Conservation (phyloP, 2,888 invertebrate genomes). For the Drosophila kanekoi region DNA sequence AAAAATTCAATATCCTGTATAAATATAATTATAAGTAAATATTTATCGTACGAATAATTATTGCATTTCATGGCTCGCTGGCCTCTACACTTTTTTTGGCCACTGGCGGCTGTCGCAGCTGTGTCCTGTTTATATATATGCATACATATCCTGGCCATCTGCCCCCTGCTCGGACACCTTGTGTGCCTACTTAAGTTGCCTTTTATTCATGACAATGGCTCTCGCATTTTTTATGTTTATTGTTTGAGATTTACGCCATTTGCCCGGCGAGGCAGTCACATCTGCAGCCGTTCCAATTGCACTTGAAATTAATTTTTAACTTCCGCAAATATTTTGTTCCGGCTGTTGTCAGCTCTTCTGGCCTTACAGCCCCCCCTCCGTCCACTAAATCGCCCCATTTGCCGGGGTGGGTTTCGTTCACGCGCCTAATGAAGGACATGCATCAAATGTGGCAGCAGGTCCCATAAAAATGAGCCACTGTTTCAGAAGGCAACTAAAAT, state of each 20-base stretch:
- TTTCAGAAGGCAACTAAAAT: constrained; percentile 48
- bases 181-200: constrained; percentile 59
- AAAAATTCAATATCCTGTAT: constrained; percentile 78
- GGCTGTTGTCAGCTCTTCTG: constrained; percentile 29
- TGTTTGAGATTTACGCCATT: constrained; percentile 67
- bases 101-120: constrained; percentile 56
- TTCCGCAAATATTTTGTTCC: constrained; percentile 69
- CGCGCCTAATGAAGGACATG: constrained; percentile 68
- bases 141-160: constrained; percentile 6
- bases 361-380: neutral
- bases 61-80: constrained; percentile 58
- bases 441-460: constrained; percentile 65
- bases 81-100: constrained; percentile 15
- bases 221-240: constrained; percentile 75
- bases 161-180: constrained; percentile 11
- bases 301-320: constrained; percentile 79
- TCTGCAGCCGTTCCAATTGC: constrained; percentile 54
- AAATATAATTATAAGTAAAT: constrained; percentile 76
- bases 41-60: constrained; percentile 70
- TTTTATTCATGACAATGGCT: constrained; percentile 68
- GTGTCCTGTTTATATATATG: constrained; percentile 35
- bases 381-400: constrained; percentile 41
- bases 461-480: constrained; percentile 49
- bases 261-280: constrained; percentile 50
- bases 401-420: constrained; percentile 34